phyloP scores from a whole-genome alignment of 2,888 invertebrate species.

The Ptilodon capucinus region DNA sequence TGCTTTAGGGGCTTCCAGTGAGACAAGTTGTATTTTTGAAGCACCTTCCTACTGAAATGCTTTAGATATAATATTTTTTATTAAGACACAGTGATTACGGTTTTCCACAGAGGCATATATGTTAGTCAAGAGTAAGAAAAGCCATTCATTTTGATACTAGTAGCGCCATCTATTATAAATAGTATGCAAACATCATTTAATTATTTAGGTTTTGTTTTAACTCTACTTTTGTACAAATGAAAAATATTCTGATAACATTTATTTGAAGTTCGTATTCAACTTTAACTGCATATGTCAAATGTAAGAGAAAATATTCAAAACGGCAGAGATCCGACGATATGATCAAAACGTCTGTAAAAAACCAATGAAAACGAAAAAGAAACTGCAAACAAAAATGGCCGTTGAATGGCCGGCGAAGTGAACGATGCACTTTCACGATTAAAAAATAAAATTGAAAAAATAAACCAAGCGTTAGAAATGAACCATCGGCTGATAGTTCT shows the following conservation, averaged over 20 bases:
- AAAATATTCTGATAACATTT: background rate
- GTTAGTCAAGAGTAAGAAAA: background rate
- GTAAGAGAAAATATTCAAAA: constrained; percentile 30
- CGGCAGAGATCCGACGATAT: constrained; percentile 49
- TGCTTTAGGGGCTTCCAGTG: background rate
- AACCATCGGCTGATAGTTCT: constrained; percentile 67
- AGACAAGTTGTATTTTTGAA: constrained; percentile 5
- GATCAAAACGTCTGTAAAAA: constrained; percentile 74
- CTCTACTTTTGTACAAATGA: background rate
- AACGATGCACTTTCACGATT: constrained; percentile 80
- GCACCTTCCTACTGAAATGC: background rate
- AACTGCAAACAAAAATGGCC: constrained; percentile 68
- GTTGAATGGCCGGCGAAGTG: constrained; percentile 75
- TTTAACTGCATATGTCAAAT: constrained; percentile 16
- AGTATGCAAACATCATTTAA: constrained; percentile 40
- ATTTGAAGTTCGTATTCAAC: constrained; percentile 4
- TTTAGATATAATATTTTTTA: background rate
- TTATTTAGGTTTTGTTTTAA: background rate
- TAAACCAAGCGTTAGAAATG: constrained; percentile 65
- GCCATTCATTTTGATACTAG: constrained; percentile 35
- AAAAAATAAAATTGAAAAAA: constrained; percentile 70
- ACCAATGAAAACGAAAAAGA: constrained; percentile 73
- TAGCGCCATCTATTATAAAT: constrained; percentile 73
- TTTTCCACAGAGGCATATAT: no score
- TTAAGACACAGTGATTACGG: no score